These are phyloP conservation scores for Heliocidaris tuberculata DNA, from an alignment of 35 echinoderm and acorn worm genomes.

Conservation along the genomic window DNA sequence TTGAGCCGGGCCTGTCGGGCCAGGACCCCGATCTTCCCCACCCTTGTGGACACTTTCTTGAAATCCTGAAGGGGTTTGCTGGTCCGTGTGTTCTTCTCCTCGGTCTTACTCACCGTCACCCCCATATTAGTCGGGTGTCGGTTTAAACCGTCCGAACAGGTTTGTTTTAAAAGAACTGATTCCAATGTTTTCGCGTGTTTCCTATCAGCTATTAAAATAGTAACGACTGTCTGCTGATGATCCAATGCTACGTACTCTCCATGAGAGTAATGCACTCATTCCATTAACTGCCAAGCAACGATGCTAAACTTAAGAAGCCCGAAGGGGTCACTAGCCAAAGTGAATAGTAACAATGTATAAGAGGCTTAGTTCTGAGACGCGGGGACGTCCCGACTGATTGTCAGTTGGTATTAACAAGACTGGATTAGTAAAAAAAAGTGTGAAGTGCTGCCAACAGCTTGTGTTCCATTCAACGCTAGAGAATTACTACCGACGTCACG, in stretches of 20 bases:
- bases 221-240: not conserved
- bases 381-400: not conserved
- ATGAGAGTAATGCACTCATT: not conserved
- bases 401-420: not conserved
- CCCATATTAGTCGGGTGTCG: not conserved
- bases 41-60: constrained; percentile 8
- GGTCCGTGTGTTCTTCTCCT: not conserved
- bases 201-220: not conserved
- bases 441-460: not conserved
- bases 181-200: not conserved
- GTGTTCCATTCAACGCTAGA: not conserved
- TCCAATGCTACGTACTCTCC: not conserved
- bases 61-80: constrained; percentile 38
- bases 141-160: not conserved
- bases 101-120: constrained; percentile 27
- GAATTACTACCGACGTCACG: not conserved
- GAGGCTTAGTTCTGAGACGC: not conserved
- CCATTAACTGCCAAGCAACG: not conserved
- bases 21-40: constrained; percentile 9
- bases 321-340: not conserved
- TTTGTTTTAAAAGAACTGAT: not conserved
- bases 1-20: constrained; percentile 15
- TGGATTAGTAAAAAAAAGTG: not conserved
- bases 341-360: not conserved
- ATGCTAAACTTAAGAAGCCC: not conserved